Evolutionary conservation across 2,113 vertebrate species (phyloP).

Genomic region (Pantherophis guttatus): DNA sequence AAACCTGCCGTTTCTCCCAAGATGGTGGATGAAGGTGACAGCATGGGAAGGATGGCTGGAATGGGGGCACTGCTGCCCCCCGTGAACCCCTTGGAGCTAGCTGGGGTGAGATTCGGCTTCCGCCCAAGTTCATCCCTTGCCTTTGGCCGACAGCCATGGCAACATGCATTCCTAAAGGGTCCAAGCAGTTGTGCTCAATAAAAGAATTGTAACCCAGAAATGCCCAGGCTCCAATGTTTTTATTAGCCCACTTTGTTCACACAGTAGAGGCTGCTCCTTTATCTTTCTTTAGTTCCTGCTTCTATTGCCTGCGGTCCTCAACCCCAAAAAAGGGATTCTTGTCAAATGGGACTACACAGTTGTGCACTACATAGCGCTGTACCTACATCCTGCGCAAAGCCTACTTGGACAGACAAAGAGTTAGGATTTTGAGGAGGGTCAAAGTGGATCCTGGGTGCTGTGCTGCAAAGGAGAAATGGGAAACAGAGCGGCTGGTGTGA

Average conservation of each 20-base stretch:
- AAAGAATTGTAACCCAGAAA: neutral
- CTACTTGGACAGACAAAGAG: neutral
- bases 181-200: neutral
- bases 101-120: slow-evolving; percentile 55
- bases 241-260: neutral
- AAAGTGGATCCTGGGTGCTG: no score
- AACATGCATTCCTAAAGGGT: neutral
- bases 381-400: neutral
- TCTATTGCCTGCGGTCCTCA: neutral
- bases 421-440: neutral
- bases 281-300: neutral
- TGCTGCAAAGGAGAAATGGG: no score
- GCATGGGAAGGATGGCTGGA: slow-evolving; percentile 45
- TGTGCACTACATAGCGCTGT: neutral
- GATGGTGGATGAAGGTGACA: slow-evolving; percentile 65
- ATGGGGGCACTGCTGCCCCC: slow-evolving; percentile 19
- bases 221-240: neutral
- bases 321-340: neutral
- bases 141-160: neutral
- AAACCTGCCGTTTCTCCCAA: slow-evolving; percentile 45
- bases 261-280: neutral
- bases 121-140: no score
- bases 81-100: slow-evolving; percentile 32
- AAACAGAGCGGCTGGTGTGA: no score
- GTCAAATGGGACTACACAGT: neutral